Evolutionary conservation across 2,113 vertebrate genomes (phyloP).

Genomic region (Corythornis cristatus): DNA sequence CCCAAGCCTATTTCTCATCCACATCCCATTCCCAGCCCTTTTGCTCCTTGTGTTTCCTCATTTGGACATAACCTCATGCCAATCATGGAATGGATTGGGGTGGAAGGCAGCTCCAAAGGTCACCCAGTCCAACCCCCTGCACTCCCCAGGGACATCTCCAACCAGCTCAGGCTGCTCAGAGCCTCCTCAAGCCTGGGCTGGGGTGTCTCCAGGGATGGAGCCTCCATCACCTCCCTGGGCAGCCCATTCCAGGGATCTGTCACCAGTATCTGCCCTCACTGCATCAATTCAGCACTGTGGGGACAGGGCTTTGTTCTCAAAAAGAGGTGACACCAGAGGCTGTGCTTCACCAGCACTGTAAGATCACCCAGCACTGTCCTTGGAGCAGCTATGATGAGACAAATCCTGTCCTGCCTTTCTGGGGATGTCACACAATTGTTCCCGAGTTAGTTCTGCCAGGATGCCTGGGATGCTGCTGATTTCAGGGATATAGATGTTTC

Average conservation of each 20-base stretch:
- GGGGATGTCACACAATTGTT: not conserved
- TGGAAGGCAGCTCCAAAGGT: too few species aligned
- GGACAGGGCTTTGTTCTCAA: not conserved
- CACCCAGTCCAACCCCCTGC: too few species aligned
- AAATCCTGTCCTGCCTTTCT: not conserved
- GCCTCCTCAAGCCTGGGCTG: too few species aligned
- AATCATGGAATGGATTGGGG: too few species aligned
- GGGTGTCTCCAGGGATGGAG: too few species aligned
- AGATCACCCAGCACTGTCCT: not conserved
- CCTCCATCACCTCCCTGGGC: too few species aligned
- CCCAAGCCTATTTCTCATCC: not conserved
- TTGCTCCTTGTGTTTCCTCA: not conserved
- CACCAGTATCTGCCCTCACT: rapidly evolving
- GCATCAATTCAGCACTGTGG: not conserved
- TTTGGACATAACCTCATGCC: not conserved
- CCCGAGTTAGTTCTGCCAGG: not conserved
- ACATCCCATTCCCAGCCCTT: not conserved
- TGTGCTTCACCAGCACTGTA: not conserved
- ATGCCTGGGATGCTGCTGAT: not conserved
- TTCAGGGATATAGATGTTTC: not conserved
- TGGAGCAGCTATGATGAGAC: not conserved
- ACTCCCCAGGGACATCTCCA: too few species aligned
- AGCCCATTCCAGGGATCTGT: too few species aligned
- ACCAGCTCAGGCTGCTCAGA: too few species aligned
- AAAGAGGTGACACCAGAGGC: not conserved